Conservation (phyloP, 2,797 vertebrate species). For the Peromyscus aztecus region DNA sequence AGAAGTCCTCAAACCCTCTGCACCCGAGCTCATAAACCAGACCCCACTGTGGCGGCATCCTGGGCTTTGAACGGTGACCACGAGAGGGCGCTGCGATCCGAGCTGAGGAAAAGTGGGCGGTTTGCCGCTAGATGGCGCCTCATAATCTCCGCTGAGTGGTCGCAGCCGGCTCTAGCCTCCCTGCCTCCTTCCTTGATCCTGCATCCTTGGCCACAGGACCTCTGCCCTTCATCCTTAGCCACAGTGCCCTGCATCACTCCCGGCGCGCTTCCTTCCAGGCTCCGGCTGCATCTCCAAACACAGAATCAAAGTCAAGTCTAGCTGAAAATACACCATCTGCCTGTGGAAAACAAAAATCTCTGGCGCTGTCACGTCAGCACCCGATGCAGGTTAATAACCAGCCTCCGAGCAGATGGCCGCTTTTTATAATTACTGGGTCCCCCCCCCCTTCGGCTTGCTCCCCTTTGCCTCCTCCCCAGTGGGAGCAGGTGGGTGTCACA, state of each 20-base stretch:
- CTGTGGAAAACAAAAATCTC: background rate
- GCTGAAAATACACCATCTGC: conserved; percentile 75
- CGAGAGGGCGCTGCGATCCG: background rate
- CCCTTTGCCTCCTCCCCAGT: conserved; percentile 16
- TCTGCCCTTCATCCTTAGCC: background rate
- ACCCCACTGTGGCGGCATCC: background rate
- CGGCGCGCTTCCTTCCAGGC: background rate
- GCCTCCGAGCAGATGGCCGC: conserved; percentile 80
- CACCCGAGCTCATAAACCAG: background rate
- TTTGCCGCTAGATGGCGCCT: conserved; percentile 82
- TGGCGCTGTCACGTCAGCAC: background rate
- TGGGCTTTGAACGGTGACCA: background rate
- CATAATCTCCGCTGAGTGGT: background rate
- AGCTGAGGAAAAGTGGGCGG: fast-evolving
- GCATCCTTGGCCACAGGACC: background rate
- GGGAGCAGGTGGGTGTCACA: background rate
- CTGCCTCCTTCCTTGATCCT: background rate
- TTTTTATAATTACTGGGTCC: conserved; percentile 72
- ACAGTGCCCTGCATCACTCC: background rate
- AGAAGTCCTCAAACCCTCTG: background rate
- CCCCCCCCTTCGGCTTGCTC: conserved; percentile 60
- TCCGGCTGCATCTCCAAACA: background rate
- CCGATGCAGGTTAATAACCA: conserved; percentile 71
- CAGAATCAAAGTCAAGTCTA: background rate
- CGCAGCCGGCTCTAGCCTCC: background rate